Percentiles rank a stretch among this genome's conserved stretches.
These are phyloP conservation scores for Chelon auratus DNA, from an alignment of 2,797 vertebrate species.

Conservation along the genomic window DNA sequence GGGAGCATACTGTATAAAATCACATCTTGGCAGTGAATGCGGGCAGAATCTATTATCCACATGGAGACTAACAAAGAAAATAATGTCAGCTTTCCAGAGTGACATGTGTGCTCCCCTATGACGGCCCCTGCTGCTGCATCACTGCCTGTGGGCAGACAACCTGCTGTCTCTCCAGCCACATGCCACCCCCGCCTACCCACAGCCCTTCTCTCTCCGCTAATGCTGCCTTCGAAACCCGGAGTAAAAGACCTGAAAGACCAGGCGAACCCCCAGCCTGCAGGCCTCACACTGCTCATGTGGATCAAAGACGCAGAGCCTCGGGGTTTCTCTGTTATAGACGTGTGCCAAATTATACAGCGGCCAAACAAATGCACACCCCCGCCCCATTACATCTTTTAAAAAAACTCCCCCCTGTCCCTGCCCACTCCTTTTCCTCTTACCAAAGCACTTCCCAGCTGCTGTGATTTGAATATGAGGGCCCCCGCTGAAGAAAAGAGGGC, in stretches of 20 bases:
- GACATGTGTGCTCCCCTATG: constrained; percentile 66
- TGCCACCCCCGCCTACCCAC: constrained; percentile 55
- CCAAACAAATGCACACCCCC: constrained; percentile 59
- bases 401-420: constrained; percentile 63
- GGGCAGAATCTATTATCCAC: constrained; percentile 61
- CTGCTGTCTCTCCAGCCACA: constrained; percentile 73
- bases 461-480: constrained; percentile 79
- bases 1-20: constrained; percentile 68
- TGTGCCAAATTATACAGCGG: constrained; percentile 80
- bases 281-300: constrained; percentile 49
- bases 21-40: constrained; percentile 62
- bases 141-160: constrained; percentile 65
- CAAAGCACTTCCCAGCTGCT: constrained; percentile 84
- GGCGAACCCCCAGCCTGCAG: constrained; percentile 48
- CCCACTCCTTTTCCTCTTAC: constrained; percentile 63
- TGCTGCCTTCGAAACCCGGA: constrained; percentile 32
- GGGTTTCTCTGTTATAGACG: constrained; percentile 73
- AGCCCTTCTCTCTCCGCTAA: constrained; percentile 7
- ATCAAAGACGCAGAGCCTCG: constrained; percentile 66
- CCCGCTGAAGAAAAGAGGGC: constrained; percentile 79
- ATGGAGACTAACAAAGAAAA: constrained; percentile 73
- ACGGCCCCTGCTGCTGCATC: constrained; percentile 65
- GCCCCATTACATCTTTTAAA: constrained; percentile 60
- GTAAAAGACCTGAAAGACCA: constrained; percentile 47
- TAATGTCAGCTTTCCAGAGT: constrained; percentile 56